These are phyloP conservation scores for Peromyscus attwateri DNA, from an alignment of 2,797 vertebrate species.

Conservation along the genomic window DNA sequence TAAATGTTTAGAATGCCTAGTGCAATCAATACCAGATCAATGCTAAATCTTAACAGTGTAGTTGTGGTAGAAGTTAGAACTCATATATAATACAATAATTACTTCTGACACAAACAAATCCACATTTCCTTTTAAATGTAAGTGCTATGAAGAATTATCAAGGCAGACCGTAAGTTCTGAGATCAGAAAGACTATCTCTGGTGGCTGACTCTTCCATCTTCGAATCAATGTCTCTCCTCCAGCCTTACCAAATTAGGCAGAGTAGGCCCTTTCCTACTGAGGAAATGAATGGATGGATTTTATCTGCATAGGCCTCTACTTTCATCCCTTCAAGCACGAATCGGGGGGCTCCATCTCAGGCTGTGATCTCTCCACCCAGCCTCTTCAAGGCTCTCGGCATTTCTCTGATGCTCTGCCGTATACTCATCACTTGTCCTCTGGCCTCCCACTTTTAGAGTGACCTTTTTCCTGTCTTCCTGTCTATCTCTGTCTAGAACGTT, in stretches of 20 bases:
- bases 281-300: not conserved
- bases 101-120: constrained; percentile 9
- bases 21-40: not conserved
- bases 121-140: not conserved
- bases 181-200: not conserved
- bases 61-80: not conserved
- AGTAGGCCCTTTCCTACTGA: not conserved
- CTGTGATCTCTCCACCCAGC: not conserved
- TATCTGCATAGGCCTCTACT: not conserved
- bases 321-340: not conserved
- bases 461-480: not conserved
- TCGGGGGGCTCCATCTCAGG: not conserved
- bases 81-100: constrained; percentile 3
- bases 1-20: not conserved
- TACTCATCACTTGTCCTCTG: not conserved
- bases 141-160: not conserved
- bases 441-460: not conserved
- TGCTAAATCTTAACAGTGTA: not conserved
- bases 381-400: no score
- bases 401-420: not conserved
- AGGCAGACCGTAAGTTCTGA: not conserved
- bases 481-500: not conserved
- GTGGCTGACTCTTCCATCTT: not conserved
- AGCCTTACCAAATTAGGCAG: not conserved
- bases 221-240: not conserved